Evolutionary conservation across 2,797 vertebrate genomes (phyloP).

Genomic region (Remorina albescens): DNA sequence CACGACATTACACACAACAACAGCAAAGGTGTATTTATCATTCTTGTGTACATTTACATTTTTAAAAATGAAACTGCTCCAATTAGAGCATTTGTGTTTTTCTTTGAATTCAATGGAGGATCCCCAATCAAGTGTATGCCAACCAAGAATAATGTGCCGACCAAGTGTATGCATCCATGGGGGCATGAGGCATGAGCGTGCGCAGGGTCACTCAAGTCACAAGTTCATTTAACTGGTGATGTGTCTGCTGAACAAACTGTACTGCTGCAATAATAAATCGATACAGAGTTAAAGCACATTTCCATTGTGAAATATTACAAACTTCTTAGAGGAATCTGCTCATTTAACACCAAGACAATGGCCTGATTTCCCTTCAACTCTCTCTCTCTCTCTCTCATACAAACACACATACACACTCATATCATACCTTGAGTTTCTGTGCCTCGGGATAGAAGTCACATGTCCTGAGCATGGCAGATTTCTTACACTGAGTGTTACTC

Average conservation of each 20-base stretch:
- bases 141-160: too few relatives aligned
- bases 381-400: neutral
- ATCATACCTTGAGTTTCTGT: conserved; percentile 82
- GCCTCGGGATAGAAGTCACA: conserved; percentile 84
- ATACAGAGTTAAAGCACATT: neutral
- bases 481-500: conserved; percentile 86
- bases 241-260: conserved; percentile 20
- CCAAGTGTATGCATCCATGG: neutral
- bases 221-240: conserved; percentile 53
- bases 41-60: neutral
- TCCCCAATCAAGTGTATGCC: conserved; percentile 3
- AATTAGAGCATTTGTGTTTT: neutral
- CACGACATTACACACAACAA: neutral
- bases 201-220: conserved; percentile 54
- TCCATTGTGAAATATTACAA: neutral
- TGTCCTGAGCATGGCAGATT: conserved; percentile 69
- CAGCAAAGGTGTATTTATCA: neutral
- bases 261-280: conserved; percentile 1
- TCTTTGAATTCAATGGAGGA: too few relatives aligned
- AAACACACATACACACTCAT: conserved; percentile 7
- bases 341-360: neutral
- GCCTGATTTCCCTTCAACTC: neutral
- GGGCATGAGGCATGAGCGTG: neutral
- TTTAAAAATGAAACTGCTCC: neutral
- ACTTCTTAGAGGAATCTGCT: neutral